phyloP scores from a whole-genome alignment of 1,140 invertebrate species.

The Wasmannia auropunctata region DNA sequence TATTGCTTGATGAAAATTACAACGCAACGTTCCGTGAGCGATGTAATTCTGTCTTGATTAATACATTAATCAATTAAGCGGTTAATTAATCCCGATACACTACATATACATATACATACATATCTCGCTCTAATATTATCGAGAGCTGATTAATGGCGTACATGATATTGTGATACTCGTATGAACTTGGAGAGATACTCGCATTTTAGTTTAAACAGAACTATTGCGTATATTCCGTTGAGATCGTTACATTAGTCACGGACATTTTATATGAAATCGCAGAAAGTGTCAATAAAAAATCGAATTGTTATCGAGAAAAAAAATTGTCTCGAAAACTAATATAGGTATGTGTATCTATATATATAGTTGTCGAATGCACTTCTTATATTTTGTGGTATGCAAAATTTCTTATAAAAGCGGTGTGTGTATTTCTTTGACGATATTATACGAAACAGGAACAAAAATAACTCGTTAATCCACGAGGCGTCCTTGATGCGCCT shows the following conservation, averaged over 20 bases:
- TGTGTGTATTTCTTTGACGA: neutral
- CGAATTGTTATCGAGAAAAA: neutral
- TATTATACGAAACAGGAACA: neutral
- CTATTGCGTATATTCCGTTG: neutral
- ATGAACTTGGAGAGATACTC: neutral
- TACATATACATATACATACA: neutral
- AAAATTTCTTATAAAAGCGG: neutral
- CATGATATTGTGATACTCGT: slow-evolving; percentile 39
- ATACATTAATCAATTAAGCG: slow-evolving; percentile 57
- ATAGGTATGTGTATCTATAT: too few species aligned
- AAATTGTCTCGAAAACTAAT: neutral
- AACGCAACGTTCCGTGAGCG: neutral
- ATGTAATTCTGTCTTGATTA: slow-evolving; percentile 52
- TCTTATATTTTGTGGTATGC: neutral
- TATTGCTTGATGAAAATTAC: slow-evolving; percentile 34
- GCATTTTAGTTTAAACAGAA: neutral
- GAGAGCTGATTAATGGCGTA: slow-evolving; percentile 34
- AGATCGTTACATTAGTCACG: neutral
- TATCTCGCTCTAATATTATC: slow-evolving; percentile 49
- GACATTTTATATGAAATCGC: neutral
- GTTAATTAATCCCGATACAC: slow-evolving; percentile 36
- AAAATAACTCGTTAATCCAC: neutral
- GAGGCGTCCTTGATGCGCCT: slow-evolving; percentile 39
- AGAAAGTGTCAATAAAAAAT: neutral
- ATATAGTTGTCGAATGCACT: neutral